Base-by-base conservation (phyloP, 2,888 invertebrate species). In the Phengaris arion region DNA sequence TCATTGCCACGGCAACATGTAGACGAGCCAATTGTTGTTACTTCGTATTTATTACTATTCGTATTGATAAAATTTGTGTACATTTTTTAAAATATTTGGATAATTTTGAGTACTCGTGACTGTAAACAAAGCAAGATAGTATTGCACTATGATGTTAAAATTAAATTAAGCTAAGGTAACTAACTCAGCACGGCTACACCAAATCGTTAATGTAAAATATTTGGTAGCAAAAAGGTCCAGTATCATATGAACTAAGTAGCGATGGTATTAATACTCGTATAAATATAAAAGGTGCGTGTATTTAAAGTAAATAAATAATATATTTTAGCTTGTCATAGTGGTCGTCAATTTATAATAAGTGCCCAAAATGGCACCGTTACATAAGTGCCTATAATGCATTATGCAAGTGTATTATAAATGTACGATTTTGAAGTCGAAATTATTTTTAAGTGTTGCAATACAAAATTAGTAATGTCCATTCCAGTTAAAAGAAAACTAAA, bases 371-470 rank as follows among this genome's bases (percentile, higher is more conserved):
- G 64, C 64, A 12, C 64, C 54, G 6, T 10, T 54, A 52, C 35
- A 72, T 72, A 72, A 72, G 72, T 72, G 72, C 72, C 72, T 72
- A 52, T 52, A 52, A 52, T 5, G 22, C 72, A 52, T 52, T 35
- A 52, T 5, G 22, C 72, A 13, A 70, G 9, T 51, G 51, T 70
- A 15, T 45, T 72, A 72, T 51, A 52, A 52, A 22, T 45, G 64
- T 64, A 64, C 22, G 22, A 72, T 52, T 72, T 35, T 10, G 35
- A 72, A 72, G 72, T 72, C 72, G 22, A 72, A 72, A 22, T 54
- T 72, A 54, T 54, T 72, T 72, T 51, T 72, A 54, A 72, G 54
- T 54, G 22, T 54, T 72, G 72, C 72, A 72, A 52, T 70, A 64
- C 22, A 59, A 59, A 22, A 35, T 64, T 35, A 45, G 12, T 64